Conservation (phyloP, 2,113 vertebrate species). For the Ameiurus melas region DNA sequence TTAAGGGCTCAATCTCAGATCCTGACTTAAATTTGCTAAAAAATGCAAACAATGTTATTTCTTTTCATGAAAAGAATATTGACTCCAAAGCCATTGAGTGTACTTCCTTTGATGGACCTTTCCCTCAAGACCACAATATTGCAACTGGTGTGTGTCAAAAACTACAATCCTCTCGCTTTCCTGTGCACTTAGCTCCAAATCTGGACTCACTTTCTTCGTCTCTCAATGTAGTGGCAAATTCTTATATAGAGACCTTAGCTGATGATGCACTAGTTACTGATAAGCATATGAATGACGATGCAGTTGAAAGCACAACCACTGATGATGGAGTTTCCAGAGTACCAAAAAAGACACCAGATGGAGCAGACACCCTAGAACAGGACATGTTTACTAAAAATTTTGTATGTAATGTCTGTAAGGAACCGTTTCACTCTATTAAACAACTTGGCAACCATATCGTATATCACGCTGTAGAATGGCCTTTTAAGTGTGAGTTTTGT, state of each 20-base stretch:
- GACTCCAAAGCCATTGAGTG: conserved; percentile 35
- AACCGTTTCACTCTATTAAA: conserved; percentile 92
- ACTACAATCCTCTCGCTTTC: conserved; percentile 47
- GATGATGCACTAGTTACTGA: conserved; percentile 15
- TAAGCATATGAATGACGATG: conserved; percentile 60
- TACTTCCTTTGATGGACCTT: conserved; percentile 53
- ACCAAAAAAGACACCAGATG: conserved; percentile 50
- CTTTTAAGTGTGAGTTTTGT: conserved; percentile 98
- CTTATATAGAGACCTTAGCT: conserved; percentile 27
- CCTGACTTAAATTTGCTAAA: conserved; percentile 36
- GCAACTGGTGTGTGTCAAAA: conserved; percentile 45
- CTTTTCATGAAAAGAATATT: conserved; percentile 26
- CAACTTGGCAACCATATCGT: conserved; percentile 88
- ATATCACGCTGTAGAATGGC: conserved; percentile 88
- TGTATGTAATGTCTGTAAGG: conserved; percentile 94
- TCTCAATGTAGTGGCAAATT: conserved; percentile 48
- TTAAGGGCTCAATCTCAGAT: conserved; percentile 25
- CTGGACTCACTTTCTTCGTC: conserved; percentile 65
- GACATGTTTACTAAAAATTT: conserved; percentile 87
- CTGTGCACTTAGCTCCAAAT: conserved; percentile 51
- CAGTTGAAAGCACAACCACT: conserved; percentile 44
- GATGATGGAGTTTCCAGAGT: conserved; percentile 28
- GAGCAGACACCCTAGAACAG: conserved; percentile 59
- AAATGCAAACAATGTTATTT: conserved; percentile 31
- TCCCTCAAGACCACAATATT: conserved; percentile 50